Percentiles rank a stretch among this genome's conserved stretches.
Evolutionary conservation across 1,140 invertebrate genomes (phyloP).

Genomic region (Hirudo medicinalis): DNA sequence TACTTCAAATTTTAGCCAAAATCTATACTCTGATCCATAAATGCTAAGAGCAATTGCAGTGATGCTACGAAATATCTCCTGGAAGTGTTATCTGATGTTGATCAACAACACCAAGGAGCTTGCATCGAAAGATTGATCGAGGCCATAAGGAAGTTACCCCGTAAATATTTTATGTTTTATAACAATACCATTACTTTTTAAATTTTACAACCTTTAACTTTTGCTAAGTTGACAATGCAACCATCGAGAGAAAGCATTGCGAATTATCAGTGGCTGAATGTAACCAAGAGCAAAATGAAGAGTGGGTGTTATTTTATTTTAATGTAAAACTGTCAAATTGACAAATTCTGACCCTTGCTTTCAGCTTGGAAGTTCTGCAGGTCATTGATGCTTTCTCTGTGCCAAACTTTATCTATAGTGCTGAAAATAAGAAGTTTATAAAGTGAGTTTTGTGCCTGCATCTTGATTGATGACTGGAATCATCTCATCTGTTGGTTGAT

Average conservation of each 20-base stretch:
- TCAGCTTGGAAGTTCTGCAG: constrained; percentile 51
- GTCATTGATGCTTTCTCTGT: constrained; percentile 68
- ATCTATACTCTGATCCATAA: background rate
- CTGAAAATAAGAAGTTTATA: constrained; percentile 64
- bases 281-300: constrained; percentile 41
- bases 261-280: constrained; percentile 58
- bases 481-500: background rate
- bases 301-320: constrained; percentile 1
- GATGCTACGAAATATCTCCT: constrained; percentile 49
- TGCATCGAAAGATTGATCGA: constrained; percentile 53
- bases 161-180: constrained; percentile 17
- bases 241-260: constrained; percentile 58
- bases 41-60: background rate
- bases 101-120: constrained; percentile 44
- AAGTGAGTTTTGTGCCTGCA: constrained; percentile 29
- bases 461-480: background rate
- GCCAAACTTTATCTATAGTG: constrained; percentile 62
- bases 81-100: constrained; percentile 46
- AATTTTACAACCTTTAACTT: background rate
- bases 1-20: background rate
- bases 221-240: constrained; percentile 29
- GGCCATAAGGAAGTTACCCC: constrained; percentile 54
- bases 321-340: constrained; percentile 12
- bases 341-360: constrained; percentile 21
- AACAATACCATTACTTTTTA: background rate